Conservation (phyloP, 23 tunicate species). For the Trididemnum miniatum region DNA sequence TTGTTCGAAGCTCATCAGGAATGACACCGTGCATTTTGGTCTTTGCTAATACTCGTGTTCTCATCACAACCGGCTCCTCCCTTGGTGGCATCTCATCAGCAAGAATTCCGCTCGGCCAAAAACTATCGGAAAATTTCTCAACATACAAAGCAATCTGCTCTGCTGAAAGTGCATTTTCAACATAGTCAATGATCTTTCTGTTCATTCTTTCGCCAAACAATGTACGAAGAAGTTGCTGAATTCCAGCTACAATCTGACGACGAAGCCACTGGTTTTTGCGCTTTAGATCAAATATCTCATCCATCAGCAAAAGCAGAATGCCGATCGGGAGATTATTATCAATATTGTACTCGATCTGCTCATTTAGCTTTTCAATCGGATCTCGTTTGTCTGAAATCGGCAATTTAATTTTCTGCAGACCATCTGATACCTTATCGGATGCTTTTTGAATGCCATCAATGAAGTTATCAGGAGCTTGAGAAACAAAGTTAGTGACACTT, state of each 20-base stretch:
- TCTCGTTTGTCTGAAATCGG: conserved; percentile 41
- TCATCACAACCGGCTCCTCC: conserved; percentile 44
- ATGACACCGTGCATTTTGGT: conserved; percentile 89
- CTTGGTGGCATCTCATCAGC: conserved; percentile 67
- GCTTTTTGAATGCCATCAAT: conserved; percentile 91
- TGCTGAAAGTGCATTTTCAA: conserved; percentile 81
- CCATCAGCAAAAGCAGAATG: conserved; percentile 76
- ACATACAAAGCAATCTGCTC: conserved; percentile 71
- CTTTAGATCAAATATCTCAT: conserved; percentile 87
- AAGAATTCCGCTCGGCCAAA: conserved; percentile 87
- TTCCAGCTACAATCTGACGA: conserved; percentile 74
- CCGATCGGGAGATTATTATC: conserved; percentile 85
- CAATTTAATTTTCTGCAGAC: conserved; percentile 48
- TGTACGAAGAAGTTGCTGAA: conserved; percentile 78
- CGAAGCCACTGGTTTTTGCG: conserved; percentile 90
- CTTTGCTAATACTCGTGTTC: conserved; percentile 81
- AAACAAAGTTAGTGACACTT: conserved; percentile 77
- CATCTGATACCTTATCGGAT: conserved; percentile 78
- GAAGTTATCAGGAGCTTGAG: conserved; percentile 85
- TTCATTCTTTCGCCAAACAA: conserved; percentile 91
- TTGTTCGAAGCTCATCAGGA: conserved; percentile 81
- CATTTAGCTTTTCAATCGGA: conserved; percentile 13
- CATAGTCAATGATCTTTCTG: conserved; percentile 75
- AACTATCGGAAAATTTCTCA: conserved; percentile 56
- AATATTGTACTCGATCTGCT: conserved; percentile 46